phyloP scores from a whole-genome alignment of 2,888 invertebrate species.

The Drosophila villosipedis region DNA sequence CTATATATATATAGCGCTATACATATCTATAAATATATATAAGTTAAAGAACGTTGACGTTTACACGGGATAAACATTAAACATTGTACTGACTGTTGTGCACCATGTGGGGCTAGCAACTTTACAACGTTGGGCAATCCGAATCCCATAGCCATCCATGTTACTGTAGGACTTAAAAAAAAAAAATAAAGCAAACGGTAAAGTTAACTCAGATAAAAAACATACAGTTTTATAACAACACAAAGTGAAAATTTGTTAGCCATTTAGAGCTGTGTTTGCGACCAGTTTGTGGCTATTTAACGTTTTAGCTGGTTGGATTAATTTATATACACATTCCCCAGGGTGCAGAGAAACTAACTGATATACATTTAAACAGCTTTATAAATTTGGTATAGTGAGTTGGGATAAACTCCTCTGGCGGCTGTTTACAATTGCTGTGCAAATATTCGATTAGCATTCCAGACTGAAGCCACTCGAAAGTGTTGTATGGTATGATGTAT shows the following conservation, averaged over 20 bases:
- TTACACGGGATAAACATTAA: slow-evolving; percentile 39
- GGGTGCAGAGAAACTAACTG: not conserved
- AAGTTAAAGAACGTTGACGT: not conserved
- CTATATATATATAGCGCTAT: not conserved
- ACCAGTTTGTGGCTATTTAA: slow-evolving; percentile 27
- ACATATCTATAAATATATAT: not conserved
- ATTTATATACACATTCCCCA: slow-evolving; percentile 23
- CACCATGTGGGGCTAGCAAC: not conserved
- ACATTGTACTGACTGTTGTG: slow-evolving; percentile 8
- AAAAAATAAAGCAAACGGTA: not conserved
- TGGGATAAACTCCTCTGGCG: not conserved
- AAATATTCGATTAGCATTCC: slow-evolving; percentile 27
- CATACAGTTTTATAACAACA: slow-evolving; percentile 3
- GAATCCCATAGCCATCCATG: slow-evolving; percentile 16
- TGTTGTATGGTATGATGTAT: slow-evolving; percentile 34
- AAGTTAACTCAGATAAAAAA: slow-evolving; percentile 41
- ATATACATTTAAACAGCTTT: slow-evolving; percentile 11
- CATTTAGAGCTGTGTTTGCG: slow-evolving; percentile 18
- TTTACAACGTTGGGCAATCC: slow-evolving; percentile 15
- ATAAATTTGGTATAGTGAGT: slow-evolving; percentile 3
- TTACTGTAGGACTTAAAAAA: not conserved
- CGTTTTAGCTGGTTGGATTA: slow-evolving; percentile 11
- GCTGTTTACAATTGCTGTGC: slow-evolving; percentile 3
- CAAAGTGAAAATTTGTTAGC: slow-evolving; percentile 32
- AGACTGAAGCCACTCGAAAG: slow-evolving; percentile 33